Conservation (phyloP, 1,140 invertebrate genomes). For the Atta texana region DNA sequence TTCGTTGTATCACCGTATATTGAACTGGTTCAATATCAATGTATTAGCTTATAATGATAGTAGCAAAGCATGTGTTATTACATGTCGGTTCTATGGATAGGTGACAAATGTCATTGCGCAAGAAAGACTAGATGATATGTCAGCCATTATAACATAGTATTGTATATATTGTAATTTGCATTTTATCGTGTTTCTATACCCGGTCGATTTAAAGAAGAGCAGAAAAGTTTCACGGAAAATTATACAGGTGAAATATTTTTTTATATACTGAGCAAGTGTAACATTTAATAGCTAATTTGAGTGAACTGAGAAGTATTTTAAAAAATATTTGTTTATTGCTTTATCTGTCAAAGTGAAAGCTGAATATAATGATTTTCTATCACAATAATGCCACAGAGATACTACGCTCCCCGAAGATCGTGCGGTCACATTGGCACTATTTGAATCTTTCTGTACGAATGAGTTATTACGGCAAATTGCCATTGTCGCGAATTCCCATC, state of each 20-base stretch:
- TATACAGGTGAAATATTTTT: neutral
- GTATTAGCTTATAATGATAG: neutral
- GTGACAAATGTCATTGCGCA: slow-evolving; percentile 43
- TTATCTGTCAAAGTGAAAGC: neutral
- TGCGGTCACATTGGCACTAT: slow-evolving; percentile 60
- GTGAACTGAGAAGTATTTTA: neutral
- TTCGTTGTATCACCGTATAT: neutral
- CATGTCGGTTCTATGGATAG: slow-evolving; percentile 6
- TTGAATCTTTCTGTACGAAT: slow-evolving; percentile 73
- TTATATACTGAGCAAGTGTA: neutral
- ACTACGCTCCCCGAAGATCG: slow-evolving; percentile 61
- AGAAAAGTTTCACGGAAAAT: slow-evolving; percentile 25
- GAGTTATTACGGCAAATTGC: slow-evolving; percentile 74
- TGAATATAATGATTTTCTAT: neutral
- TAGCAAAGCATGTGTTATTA: neutral
- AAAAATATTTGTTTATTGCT: neutral
- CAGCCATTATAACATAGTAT: slow-evolving; percentile 18
- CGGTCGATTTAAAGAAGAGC: neutral
- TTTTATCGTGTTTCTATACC: slow-evolving; percentile 47
- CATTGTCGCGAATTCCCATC: slow-evolving; percentile 70
- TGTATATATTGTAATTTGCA: slow-evolving; percentile 32
- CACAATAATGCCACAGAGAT: slow-evolving; percentile 26
- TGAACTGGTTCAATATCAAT: slow-evolving; percentile 6
- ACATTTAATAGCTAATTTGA: neutral
- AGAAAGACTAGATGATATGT: slow-evolving; percentile 30